Base-by-base conservation (phyloP, 2,888 invertebrate genomes). In the Volucella zonaria region DNA sequence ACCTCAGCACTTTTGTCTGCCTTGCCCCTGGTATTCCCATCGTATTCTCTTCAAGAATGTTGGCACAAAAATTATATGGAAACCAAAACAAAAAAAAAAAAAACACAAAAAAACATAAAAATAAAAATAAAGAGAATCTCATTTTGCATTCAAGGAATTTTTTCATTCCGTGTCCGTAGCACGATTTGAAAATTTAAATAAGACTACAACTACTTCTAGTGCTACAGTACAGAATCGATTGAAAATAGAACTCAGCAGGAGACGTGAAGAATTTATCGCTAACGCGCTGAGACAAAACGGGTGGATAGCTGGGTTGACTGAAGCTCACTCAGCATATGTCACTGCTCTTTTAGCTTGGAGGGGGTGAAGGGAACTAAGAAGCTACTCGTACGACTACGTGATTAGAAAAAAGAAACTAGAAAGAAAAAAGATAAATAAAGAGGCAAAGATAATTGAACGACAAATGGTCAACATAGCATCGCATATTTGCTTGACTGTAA, bases 221-320 rank as follows among this genome's bases (percentile, higher is more conserved):
- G 52, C 38, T 68, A 56, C 56, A 40, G 10, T 42, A 59, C 78
- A 75, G 79, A 59, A 83, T 83, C 83, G 81, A 81, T 77, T 85
- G 62, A 73, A 85, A 85, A 85, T 85, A 85, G 85, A 85, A 85
- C 85, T 77, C 81, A 64, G 81, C 76, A 77, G 76, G 80, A 77
- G 85, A 77, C 67, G 47, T 81, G 43, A 85, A 70, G 45, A 77
- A 85, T 85, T 66, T 80, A 71, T 80, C 51, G 71, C 71, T 49
- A 40, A 18, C 59, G 59, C 51, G 51, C 51, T 59, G 42, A 68
- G 23, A 42, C 68, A 31, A 51, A 18, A 18, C 43, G 49, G 49
- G 47, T 23, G 31, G 47, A 23, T 23, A 23, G 42, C 31, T 49
- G 58, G 14, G 8, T 14, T 45, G 40, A 15, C n/a, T 31, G 47